Conservation (phyloP, 2,113 vertebrate genomes). For the Thamnophis sirtalis region DNA sequence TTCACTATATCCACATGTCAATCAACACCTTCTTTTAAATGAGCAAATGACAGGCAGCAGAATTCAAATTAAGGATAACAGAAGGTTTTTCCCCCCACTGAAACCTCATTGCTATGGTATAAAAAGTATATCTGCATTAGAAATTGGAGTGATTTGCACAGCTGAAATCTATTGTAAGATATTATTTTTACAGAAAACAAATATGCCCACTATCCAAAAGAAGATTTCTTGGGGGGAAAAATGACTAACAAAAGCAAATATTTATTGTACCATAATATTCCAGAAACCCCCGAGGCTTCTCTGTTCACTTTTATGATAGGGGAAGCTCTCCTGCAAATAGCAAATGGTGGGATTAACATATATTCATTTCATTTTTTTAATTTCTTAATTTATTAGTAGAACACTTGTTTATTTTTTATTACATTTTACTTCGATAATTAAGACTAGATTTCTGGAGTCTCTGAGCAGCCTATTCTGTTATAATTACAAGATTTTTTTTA, state of each 20-base stretch:
- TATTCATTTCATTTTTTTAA: neutral
- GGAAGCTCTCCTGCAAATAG: neutral
- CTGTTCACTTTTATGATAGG: neutral
- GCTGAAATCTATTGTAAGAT: neutral
- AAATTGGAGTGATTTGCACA: conserved; percentile 6
- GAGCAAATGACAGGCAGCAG: conserved; percentile 46
- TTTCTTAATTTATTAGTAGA: neutral
- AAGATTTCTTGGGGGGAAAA: conserved; percentile 8
- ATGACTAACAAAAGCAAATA: neutral
- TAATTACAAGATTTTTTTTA: neutral
- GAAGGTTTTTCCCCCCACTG: conserved; percentile 22
- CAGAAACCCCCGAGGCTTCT: neutral
- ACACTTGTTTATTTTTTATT: neutral
- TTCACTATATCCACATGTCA: conserved; percentile 56
- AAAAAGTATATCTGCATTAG: conserved; percentile 11
- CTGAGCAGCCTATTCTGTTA: neutral
- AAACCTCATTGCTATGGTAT: conserved; percentile 33
- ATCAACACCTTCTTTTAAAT: conserved; percentile 55
- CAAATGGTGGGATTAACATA: neutral
- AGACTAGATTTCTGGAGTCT: neutral
- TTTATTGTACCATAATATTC: neutral
- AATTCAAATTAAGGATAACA: conserved; percentile 48
- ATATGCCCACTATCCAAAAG: neutral
- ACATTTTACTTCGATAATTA: neutral
- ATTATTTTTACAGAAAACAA: conserved; percentile 8